phyloP scores from a whole-genome alignment of 2,797 vertebrate species.

The Phrynocephalus vlangalii region DNA sequence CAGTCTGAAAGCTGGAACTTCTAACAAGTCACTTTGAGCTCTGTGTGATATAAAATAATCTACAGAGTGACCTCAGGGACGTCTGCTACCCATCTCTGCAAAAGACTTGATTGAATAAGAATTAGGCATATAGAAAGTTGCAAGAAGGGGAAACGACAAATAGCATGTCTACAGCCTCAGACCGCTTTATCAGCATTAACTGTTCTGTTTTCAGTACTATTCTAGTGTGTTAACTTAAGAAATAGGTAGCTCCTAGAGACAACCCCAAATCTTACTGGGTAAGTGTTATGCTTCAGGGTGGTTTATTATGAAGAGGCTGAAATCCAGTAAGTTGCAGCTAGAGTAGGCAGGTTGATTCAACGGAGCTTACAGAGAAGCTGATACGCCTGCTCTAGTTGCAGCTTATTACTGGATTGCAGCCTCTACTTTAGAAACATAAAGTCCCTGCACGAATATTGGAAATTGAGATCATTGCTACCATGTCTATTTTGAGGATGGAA shows the following conservation, averaged over 20 bases:
- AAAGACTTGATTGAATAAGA: neutral
- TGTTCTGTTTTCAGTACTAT: neutral
- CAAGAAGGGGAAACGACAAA: neutral
- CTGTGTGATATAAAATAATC: neutral
- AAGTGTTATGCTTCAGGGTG: conserved; percentile 17
- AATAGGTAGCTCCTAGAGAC: conserved; percentile 27
- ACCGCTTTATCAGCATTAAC: neutral
- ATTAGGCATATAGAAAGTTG: neutral
- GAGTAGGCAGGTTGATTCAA: too few relatives aligned
- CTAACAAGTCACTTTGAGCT: neutral
- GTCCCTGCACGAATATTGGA: neutral
- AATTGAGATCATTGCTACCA: neutral
- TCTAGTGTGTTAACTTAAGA: neutral
- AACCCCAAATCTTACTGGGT: conserved; percentile 16
- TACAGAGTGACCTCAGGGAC: neutral
- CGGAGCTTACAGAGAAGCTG: too few relatives aligned
- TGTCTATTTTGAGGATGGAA: conserved; percentile 2
- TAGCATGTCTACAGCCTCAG: accelerated
- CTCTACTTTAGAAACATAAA: conserved; percentile 4
- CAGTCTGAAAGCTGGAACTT: neutral
- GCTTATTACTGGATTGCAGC: too few relatives aligned
- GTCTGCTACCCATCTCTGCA: neutral
- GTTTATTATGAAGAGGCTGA: conserved; percentile 11
- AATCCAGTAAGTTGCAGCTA: too few relatives aligned
- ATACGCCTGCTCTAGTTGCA: too few relatives aligned